Base-by-base conservation (phyloP, 2,888 invertebrate genomes). In the Pammene aurita region DNA sequence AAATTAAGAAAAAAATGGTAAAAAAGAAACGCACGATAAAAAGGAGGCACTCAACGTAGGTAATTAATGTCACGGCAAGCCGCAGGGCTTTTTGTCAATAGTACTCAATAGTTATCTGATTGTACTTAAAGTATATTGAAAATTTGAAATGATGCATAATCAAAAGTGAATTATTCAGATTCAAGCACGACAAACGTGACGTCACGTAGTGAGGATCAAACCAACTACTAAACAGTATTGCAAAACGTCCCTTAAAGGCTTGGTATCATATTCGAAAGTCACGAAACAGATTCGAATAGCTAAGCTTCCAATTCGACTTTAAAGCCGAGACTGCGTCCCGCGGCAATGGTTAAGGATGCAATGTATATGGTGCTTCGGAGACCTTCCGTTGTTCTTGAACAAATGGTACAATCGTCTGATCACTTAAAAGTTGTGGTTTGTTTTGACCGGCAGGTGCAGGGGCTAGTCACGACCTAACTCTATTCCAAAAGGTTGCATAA, bases 211-310 rank as follows among this genome's bases (percentile, higher is more conserved):
- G 61, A 55, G 50, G 62, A 78, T 80, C 83, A 84, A 82, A 83
- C 80, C 75, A 79, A 78, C 81, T 72, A 74, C 71, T 79, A 81
- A 78, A 74, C 78, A 78, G 42, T 77, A 81, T 80, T 78, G 80
- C 83, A 85, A 86, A 85, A 84, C 83, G 83, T 82, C 80, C 83
- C 84, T 82, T 74, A 75, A 42, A 75, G 81, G 83, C 77, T 74
- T 77, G 75, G 72, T 76, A 77, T 75, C 69, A 52, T 38, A 18
- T 41, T 52, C 14, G 14, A 58, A 57, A 44, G 34, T 16, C 11
- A 9, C 6, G 2, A 42, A n/a, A 48, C n/a, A 13, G 11, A n/a
- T 42, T 57, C 35, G 4, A 16, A 14, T 16, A 35, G 7, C 18
- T 44, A 7, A 13, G 9, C 5, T 52, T 68, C 9, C 63, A 68